phyloP scores from a whole-genome alignment of 2,797 vertebrate species.

The Artibeus jamaicensis region DNA sequence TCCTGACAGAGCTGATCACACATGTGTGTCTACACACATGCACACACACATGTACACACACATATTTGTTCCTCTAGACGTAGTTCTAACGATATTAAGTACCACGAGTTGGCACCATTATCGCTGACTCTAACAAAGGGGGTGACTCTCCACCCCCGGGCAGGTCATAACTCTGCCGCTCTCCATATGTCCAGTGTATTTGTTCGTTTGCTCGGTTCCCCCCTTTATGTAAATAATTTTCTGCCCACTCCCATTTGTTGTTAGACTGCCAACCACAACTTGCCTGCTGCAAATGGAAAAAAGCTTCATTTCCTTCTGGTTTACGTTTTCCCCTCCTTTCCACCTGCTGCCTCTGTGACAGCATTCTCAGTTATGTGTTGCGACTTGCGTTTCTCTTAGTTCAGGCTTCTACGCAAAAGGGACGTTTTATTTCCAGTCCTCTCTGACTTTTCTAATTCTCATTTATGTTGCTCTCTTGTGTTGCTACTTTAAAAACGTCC shows the following conservation, averaged over 20 bases:
- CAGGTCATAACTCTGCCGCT: not conserved
- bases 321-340: not conserved
- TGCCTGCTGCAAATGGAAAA: not conserved
- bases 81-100: not conserved
- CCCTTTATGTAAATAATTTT: not conserved
- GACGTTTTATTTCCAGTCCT: not conserved
- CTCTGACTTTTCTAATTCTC: not conserved
- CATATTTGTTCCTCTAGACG: not conserved
- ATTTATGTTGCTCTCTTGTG: not conserved
- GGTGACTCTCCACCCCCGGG: too few species aligned
- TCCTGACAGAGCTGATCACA: not conserved
- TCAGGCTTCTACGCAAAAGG: not conserved
- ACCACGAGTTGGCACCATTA: not conserved
- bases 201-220: not conserved
- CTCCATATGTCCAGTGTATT: rapidly evolving
- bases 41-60: rapidly evolving
- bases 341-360: not conserved
- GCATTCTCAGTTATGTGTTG: not conserved
- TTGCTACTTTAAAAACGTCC: not conserved
- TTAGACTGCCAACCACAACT: not conserved
- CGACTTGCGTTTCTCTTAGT: not conserved
- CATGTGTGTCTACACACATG: not conserved
- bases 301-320: not conserved
- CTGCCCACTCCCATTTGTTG: not conserved
- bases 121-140: not conserved